These are phyloP conservation scores for Grapholita molesta DNA, from an alignment of 1,140 invertebrate genomes.

Conservation along the genomic window DNA sequence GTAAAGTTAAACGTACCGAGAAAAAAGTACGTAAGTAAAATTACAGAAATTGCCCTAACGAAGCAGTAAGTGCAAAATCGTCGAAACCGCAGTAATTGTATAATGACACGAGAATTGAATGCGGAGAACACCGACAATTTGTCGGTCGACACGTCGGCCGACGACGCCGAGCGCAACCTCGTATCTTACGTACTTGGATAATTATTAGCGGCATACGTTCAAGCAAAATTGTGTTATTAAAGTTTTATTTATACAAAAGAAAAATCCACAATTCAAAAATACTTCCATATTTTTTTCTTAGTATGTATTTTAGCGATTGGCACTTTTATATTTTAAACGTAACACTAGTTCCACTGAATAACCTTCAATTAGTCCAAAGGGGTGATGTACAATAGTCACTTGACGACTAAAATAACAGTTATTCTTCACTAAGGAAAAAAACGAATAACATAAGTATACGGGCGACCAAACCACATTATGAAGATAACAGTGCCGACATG, in stretches of 20 bases:
- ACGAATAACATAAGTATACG: not conserved
- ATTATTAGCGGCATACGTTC: not conserved
- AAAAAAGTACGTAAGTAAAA: not conserved
- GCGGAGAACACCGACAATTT: not conserved
- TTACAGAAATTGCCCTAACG: conserved; percentile 17
- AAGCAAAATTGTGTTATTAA: not conserved
- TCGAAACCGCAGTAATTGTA: conserved; percentile 13
- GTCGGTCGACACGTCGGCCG: not conserved
- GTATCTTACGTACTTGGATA: not conserved
- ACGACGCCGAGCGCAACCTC: not conserved
- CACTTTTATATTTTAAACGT: not conserved
- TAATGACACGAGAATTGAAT: conserved; percentile 1
- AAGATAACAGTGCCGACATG: conserved; percentile 2
- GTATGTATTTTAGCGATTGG: no score
- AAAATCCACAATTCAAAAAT: no score
- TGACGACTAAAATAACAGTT: not conserved
- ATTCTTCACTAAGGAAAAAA: not conserved
- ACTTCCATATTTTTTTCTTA: no score
- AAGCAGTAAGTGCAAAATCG: conserved; percentile 12
- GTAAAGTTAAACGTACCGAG: not conserved
- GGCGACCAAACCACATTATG: not conserved
- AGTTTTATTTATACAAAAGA: not conserved
- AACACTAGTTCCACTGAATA: not conserved
- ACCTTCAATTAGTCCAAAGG: not conserved
- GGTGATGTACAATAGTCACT: not conserved